Evolutionary conservation across 2,113 vertebrate species (phyloP).

Genomic region (Brachypodius melanocephalos): DNA sequence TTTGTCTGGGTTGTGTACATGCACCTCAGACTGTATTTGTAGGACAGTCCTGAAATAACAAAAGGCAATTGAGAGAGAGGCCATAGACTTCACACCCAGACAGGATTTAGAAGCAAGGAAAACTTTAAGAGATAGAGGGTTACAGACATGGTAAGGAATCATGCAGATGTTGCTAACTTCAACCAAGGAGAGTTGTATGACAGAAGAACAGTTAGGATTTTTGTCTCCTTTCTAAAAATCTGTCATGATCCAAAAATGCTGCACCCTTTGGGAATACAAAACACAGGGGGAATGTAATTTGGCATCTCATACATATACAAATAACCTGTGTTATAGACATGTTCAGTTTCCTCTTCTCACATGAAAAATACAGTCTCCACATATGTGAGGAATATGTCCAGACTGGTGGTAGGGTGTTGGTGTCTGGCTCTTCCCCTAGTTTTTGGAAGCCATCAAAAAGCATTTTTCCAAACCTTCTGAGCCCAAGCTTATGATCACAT

Average conservation of each 20-base stretch:
- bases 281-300: not conserved
- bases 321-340: not conserved
- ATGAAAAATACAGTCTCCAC: not conserved
- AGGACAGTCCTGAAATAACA: not conserved
- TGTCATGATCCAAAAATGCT: not conserved
- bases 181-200: not conserved
- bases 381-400: fast-evolving
- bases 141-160: not conserved
- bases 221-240: not conserved
- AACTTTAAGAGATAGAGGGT: not conserved
- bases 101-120: not conserved
- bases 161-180: not conserved
- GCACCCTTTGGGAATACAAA: not conserved
- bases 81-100: not conserved
- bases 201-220: not conserved
- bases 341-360: not conserved
- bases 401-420: not conserved
- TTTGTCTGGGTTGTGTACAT: not conserved
- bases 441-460: not conserved
- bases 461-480: not conserved
- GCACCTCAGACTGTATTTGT: not conserved
- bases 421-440: not conserved
- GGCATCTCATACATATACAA: not conserved
- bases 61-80: not conserved
- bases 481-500: not conserved